phyloP scores from a whole-genome alignment of 2,888 invertebrate species.

The Chesias legatella region DNA sequence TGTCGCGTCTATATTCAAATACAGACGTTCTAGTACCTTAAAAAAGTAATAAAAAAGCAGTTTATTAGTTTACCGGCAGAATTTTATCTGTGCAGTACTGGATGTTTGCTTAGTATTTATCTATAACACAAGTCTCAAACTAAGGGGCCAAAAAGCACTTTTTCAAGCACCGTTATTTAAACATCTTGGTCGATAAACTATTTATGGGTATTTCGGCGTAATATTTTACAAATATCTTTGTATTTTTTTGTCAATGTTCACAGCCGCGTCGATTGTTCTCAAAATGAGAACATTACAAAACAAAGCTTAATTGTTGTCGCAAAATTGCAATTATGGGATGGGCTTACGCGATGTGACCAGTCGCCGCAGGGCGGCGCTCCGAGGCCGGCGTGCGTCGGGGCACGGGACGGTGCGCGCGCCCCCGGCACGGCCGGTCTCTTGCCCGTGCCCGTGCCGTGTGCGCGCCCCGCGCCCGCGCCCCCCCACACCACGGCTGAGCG shows the following conservation, averaged over 20 bases:
- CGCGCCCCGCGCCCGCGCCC: constrained; percentile 68
- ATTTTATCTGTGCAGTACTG: background rate
- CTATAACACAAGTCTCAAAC: constrained; percentile 1
- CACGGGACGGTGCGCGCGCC: constrained; percentile 68
- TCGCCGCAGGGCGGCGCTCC: constrained; percentile 76
- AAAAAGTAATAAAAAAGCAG: too few relatives aligned
- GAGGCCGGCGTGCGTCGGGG: constrained; percentile 63
- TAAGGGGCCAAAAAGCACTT: constrained; percentile 6
- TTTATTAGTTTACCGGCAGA: too few relatives aligned
- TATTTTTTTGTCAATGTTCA: constrained; percentile 76
- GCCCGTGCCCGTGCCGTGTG: constrained; percentile 38
- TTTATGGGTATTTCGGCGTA: constrained; percentile 11
- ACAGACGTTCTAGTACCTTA: too few relatives aligned
- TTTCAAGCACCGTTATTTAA: constrained; percentile 4
- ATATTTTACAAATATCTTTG: constrained; percentile 28
- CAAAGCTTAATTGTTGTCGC: constrained; percentile 81
- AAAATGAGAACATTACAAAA: constrained; percentile 56
- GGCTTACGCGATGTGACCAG: constrained; percentile 87
- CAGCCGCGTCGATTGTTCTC: constrained; percentile 73
- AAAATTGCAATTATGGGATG: constrained; percentile 82
- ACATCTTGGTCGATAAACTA: background rate
- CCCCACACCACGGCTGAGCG: constrained; percentile 65
- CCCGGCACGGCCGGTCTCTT: constrained; percentile 31
- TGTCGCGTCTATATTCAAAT: too few relatives aligned
- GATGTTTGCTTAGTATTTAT: background rate